Conservation (phyloP, 1,140 invertebrate species). For the Nylanderia fulva region DNA sequence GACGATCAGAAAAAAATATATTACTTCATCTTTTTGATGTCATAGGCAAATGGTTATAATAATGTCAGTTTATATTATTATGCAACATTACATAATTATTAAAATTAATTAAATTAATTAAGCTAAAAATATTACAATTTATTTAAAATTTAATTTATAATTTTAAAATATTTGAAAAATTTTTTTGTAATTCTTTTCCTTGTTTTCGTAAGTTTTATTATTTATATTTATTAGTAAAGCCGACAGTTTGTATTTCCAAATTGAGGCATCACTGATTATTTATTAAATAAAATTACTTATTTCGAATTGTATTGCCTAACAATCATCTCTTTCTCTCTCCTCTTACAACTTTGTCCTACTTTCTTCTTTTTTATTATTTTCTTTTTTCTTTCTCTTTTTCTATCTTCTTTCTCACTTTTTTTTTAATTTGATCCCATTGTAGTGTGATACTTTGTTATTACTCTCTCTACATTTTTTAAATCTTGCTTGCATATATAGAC, state of each 20-base stretch:
- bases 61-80: neutral
- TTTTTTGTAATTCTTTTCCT: neutral
- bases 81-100: neutral
- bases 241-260: neutral
- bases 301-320: too few relatives aligned
- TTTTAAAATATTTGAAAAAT: neutral
- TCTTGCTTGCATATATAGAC: neutral
- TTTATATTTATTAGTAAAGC: too few relatives aligned
- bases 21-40: neutral
- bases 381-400: neutral
- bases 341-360: too few relatives aligned
- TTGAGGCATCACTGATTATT: neutral
- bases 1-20: neutral
- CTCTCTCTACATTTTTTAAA: neutral
- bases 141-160: neutral
- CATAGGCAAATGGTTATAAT: neutral
- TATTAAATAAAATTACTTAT: slow-evolving; percentile 1
- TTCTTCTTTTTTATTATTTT: neutral
- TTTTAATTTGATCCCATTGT: neutral
- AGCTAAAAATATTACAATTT: neutral
- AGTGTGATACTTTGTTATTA: neutral
- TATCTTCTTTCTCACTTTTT: neutral
- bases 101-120: too few relatives aligned
- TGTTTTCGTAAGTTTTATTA: too few relatives aligned
- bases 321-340: too few relatives aligned